These are phyloP conservation scores for Conops quadrifasciatus DNA, from an alignment of 2,888 invertebrate species.

Conservation along the genomic window DNA sequence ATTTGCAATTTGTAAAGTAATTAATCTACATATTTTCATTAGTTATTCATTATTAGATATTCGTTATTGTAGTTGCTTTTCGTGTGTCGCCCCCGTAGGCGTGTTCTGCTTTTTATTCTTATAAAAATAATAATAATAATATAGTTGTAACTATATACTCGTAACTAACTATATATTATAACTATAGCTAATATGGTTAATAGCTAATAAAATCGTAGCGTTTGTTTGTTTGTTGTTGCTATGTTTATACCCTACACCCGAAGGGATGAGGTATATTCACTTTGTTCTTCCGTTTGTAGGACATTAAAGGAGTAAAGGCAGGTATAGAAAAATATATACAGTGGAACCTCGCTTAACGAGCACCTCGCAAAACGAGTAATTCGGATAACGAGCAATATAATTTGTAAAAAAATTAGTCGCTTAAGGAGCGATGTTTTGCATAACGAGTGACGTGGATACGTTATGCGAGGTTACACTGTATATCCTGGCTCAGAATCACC, in stretches of 20 bases:
- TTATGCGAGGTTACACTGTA: too few species aligned
- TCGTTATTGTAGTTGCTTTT: slow-evolving; percentile 35
- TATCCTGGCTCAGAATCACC: too few species aligned
- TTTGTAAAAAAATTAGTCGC: too few species aligned
- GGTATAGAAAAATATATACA: too few species aligned
- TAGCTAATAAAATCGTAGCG: slow-evolving; percentile 33
- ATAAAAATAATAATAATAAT: background rate
- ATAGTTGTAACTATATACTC: too few species aligned
- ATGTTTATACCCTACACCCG: background rate
- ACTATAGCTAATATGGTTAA: slow-evolving; percentile 30
- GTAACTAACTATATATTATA: background rate
- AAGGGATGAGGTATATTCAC: too few species aligned
- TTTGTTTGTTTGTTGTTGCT: slow-evolving; percentile 39
- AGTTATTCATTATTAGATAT: background rate
- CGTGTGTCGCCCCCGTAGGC: slow-evolving; percentile 32
- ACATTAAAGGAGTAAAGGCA: too few species aligned
- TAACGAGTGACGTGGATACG: too few species aligned
- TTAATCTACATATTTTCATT: background rate
- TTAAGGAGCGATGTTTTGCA: too few species aligned
- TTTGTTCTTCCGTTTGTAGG: background rate
- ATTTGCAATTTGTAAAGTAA: slow-evolving; percentile 20
- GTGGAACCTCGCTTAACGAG: too few species aligned
- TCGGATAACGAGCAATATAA: too few species aligned
- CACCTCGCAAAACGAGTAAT: too few species aligned
- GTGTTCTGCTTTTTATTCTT: slow-evolving; percentile 30